Base-by-base conservation (phyloP, 2,113 vertebrate genomes). In the Pristiophorus japonicus region DNA sequence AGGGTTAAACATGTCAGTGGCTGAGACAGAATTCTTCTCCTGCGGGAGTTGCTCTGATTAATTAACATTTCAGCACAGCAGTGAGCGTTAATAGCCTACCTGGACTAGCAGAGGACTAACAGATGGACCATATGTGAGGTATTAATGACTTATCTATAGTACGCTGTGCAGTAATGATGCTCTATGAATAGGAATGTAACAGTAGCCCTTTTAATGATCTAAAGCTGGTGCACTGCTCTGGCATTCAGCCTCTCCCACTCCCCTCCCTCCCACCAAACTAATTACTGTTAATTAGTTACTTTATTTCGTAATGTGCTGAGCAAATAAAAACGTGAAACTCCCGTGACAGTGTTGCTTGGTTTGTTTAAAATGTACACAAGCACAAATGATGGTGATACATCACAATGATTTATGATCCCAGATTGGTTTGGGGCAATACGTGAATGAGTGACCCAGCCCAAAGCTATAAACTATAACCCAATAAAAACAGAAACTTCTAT, bases 301-400 rank as follows among this genome's bases (percentile, higher is more conserved):
- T 93, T 93, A 65, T 93, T 93, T 93, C 11, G 20, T 93, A 66
- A 93, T 65, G 87, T 90, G 87, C 87, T 90, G 55, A 90, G 87
- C 87, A 62, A 90, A 90, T 59, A 62, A n/a, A 88, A 90, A 51
- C 30, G 87, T 16, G 6, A n/a, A 59, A 16, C 47, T 55, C 47
- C 12, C 27, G 11, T 6, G 51, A 11, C 47, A 55, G 85, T 55
- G 51, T 34, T 11, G 51, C 85, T 27, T 5, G 47, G 84, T 85
- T 85, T 85, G 84, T 59, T 24, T 55, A 59, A 90, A 34, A 90
- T n/a, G 51, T 59, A 90, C 11, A 51, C 45, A 51, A 45, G 45
- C 42, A 85, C 27, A 34, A 90, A n/a, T 90, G 55, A 62, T 62
- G 47, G 27, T 34, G 51, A 90, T 62, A 34, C 51, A 90, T 90